These are phyloP conservation scores for zebrafish (Danio rerio) DNA, from an alignment of 2,113 vertebrate species.

Conservation along the genomic window DNA sequence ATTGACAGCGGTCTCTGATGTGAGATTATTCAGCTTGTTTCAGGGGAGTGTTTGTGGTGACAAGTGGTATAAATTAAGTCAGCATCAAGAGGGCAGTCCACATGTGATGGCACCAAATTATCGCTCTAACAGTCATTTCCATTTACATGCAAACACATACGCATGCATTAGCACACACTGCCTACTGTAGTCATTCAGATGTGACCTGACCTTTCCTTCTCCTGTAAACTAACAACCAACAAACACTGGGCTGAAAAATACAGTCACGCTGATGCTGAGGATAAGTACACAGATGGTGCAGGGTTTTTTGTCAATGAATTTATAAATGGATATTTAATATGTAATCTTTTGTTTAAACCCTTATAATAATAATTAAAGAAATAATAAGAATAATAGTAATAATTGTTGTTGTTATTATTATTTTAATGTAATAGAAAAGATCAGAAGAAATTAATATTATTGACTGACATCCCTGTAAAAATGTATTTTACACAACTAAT, in stretches of 20 bases:
- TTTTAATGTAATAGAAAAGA: too few relatives aligned
- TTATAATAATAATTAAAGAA: too few relatives aligned
- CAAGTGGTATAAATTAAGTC: conserved; percentile 47
- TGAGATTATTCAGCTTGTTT: conserved; percentile 43
- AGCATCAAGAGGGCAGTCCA: conserved; percentile 8
- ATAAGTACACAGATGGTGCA: not conserved
- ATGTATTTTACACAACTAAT: too few relatives aligned
- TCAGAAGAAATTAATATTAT: too few relatives aligned
- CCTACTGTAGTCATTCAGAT: not conserved
- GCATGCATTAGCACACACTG: not conserved
- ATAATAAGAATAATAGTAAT: too few relatives aligned
- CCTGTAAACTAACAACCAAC: not conserved
- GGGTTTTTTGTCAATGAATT: too few relatives aligned
- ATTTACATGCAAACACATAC: conserved; percentile 32
- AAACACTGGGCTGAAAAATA: not conserved
- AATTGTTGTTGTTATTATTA: too few relatives aligned
- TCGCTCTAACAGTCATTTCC: conserved; percentile 47
- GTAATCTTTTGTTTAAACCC: too few relatives aligned
- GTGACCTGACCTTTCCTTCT: conserved; percentile 1
- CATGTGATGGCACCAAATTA: conserved; percentile 38
- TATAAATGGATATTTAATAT: too few relatives aligned
- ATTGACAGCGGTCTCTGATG: conserved; percentile 45
- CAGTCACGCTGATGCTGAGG: not conserved
- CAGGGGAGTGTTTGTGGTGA: conserved; percentile 45
- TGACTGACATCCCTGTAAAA: too few relatives aligned